Evolutionary conservation across 2,888 invertebrate species (phyloP).

Genomic region (Deroplatys truncata): DNA sequence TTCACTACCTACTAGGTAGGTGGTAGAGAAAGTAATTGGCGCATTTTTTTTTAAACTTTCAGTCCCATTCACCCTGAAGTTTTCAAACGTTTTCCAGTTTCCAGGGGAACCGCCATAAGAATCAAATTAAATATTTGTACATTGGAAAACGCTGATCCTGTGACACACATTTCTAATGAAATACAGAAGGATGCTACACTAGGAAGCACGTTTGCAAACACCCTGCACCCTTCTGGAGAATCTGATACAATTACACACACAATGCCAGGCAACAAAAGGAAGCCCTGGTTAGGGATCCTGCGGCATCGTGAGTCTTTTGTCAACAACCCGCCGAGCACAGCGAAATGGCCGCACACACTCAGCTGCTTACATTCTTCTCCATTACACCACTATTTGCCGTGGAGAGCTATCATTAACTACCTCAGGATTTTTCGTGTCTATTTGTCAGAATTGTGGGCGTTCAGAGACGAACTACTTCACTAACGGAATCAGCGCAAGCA

Average conservation of each 20-base stretch:
- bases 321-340: neutral
- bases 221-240: neutral
- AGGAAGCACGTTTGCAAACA: neutral
- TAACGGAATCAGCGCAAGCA: no score
- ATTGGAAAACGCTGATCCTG: neutral
- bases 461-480: no score
- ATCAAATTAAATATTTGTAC: no score
- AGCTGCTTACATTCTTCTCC: neutral
- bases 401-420: neutral
- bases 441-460: no score
- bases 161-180: neutral
- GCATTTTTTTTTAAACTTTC: no score
- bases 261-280: neutral
- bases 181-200: neutral
- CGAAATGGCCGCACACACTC: neutral
- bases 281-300: neutral
- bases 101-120: no score
- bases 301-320: neutral
- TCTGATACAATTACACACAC: slow-evolving; percentile 10
- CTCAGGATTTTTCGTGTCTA: no score
- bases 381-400: neutral
- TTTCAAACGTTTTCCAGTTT: no score
- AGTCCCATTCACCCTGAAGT: no score
- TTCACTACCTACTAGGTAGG: no score
- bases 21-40: no score